Evolutionary conservation across 2,113 vertebrate species (phyloP).

Genomic region (Melanerpes formicivorus): DNA sequence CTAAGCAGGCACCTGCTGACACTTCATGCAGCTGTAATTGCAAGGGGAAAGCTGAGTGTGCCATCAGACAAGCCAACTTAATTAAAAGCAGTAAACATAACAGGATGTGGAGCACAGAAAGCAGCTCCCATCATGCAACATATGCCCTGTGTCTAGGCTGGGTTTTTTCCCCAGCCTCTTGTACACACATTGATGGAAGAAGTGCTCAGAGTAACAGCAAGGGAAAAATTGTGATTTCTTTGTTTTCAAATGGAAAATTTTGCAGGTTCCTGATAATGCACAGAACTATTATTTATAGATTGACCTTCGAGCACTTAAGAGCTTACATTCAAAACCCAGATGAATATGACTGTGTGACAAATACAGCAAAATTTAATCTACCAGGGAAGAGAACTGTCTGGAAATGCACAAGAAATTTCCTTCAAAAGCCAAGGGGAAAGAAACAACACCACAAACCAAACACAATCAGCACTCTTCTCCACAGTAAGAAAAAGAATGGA

Average conservation of each 20-base stretch:
- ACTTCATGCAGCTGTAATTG: constrained; percentile 35
- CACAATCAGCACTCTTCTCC: neutral
- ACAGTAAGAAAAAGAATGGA: neutral
- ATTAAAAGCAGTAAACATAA: constrained; percentile 47
- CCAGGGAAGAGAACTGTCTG: neutral
- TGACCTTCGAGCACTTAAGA: neutral
- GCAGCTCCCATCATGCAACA: neutral
- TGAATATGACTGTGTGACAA: neutral
- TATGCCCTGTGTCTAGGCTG: neutral
- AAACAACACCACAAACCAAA: neutral
- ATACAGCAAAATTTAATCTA: neutral
- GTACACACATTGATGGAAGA: neutral
- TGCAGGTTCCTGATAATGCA: neutral
- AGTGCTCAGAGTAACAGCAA: neutral
- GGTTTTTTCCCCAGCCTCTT: neutral
- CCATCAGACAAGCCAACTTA: constrained; percentile 31
- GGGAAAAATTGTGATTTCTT: neutral
- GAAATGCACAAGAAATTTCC: neutral
- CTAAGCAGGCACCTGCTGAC: constrained; percentile 43
- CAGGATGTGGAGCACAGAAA: neutral
- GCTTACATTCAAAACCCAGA: neutral
- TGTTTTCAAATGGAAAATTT: neutral
- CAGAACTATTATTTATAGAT: neutral
- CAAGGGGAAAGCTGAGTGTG: neutral
- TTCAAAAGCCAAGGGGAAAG: neutral